phyloP scores from a whole-genome alignment of 92 coral and sea anemone genomes.

The Diadumene lineata region DNA sequence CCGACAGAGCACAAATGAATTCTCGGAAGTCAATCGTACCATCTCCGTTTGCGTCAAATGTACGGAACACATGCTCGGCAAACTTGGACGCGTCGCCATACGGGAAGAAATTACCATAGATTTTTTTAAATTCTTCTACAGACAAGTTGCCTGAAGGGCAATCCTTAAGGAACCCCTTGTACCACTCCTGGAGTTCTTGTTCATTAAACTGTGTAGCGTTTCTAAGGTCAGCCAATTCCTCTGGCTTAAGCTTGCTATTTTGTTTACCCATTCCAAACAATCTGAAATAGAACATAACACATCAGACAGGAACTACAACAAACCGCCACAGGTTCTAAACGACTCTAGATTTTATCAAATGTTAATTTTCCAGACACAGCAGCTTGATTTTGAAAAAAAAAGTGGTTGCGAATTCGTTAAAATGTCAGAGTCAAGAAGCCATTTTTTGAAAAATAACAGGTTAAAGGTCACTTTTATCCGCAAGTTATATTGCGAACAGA shows the following conservation, averaged over 20 bases:
- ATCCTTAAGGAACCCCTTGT: slow-evolving; percentile 94
- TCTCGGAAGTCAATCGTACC: slow-evolving; percentile 97
- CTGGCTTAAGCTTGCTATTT: slow-evolving; percentile 96
- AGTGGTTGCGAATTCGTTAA: too few relatives aligned
- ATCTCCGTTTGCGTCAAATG: slow-evolving; percentile 83
- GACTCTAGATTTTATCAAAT: too few relatives aligned
- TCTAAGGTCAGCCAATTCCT: slow-evolving; percentile 74
- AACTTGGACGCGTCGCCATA: slow-evolving; percentile 98
- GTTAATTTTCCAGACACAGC: too few relatives aligned
- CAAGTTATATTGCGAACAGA: too few relatives aligned
- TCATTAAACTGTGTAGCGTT: slow-evolving; percentile 84
- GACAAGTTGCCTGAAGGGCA: slow-evolving; percentile 91
- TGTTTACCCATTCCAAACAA: slow-evolving; percentile 82
- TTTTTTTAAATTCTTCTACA: slow-evolving; percentile 92
- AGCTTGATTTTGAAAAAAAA: too few relatives aligned
- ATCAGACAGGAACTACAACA: neutral
- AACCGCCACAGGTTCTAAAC: too few relatives aligned
- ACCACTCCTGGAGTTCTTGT: slow-evolving; percentile 95
- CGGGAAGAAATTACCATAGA: slow-evolving; percentile 95
- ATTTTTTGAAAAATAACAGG: too few relatives aligned
- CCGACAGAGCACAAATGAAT: slow-evolving; percentile 97
- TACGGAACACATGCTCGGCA: slow-evolving; percentile 97
- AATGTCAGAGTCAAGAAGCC: too few relatives aligned
- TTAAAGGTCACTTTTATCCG: too few relatives aligned
- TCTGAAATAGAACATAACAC: neutral